Conservation (phyloP, 2,888 invertebrate species). For the Caenorhabditis sulstoni region DNA sequence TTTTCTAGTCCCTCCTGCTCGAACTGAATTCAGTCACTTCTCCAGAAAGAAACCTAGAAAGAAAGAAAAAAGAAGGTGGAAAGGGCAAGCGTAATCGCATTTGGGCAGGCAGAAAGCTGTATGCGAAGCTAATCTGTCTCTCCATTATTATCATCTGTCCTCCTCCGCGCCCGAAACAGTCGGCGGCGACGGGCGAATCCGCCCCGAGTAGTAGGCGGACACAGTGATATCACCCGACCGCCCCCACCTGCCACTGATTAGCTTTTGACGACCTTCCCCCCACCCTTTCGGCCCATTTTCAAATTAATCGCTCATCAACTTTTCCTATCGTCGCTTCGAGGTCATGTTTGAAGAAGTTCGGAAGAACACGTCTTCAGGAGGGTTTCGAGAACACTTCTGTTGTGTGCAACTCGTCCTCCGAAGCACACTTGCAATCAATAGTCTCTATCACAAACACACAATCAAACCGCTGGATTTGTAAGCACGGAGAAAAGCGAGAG, state of each 20-base stretch:
- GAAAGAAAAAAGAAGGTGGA: too few relatives aligned
- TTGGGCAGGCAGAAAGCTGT: background rate
- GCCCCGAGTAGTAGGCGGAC: conserved; percentile 58
- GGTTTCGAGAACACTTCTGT: background rate
- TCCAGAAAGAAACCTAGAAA: too few relatives aligned
- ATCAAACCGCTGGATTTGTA: conserved; percentile 48
- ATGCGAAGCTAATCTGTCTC: conserved; percentile 17
- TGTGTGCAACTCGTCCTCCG: background rate
- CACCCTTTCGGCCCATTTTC: conserved; percentile 24
- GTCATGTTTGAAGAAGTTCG: conserved; percentile 3
- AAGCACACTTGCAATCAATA: conserved; percentile 7
- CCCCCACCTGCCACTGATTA: conserved; percentile 36
- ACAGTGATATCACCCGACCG: conserved; percentile 46
- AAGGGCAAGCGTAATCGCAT: too few relatives aligned
- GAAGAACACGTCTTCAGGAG: background rate
- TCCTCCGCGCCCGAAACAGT: conserved; percentile 37
- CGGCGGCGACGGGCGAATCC: conserved; percentile 40
- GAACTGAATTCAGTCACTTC: too few relatives aligned
- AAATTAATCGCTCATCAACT: conserved; percentile 25
- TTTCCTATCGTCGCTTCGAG: conserved; percentile 30
- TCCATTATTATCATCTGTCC: background rate
- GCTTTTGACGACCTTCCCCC: conserved; percentile 37
- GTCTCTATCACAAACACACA: conserved; percentile 26
- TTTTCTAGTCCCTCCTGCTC: too few relatives aligned
- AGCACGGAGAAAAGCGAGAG: conserved; percentile 31